Evolutionary conservation across 2,797 vertebrate species (phyloP), one percentile per base, ranked within the genome.

Genomic region (Typhlichthys eigenmanni): DNA sequence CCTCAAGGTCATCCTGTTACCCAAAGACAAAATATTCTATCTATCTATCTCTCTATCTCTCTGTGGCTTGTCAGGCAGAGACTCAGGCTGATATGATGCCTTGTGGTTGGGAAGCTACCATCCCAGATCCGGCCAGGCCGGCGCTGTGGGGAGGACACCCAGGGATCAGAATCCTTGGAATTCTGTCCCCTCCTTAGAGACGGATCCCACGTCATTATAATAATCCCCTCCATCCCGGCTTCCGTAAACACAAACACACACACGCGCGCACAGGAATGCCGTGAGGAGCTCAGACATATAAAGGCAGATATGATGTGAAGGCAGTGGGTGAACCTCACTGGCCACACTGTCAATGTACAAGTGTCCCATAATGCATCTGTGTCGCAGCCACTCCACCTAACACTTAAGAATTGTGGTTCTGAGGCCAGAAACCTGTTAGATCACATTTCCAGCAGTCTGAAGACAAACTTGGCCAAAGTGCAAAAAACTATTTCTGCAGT

Each of bases 241-340:
- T 3, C 34, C 34, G 8, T 38, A 38, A 38, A 16, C 16, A 24
- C 52, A 16, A 2, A 54, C 52, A 54, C 24, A 16, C 52, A 7
- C 11, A 11, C 24, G 13, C 50, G 14, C 47, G 60, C 49, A 61
- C 51, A 46, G 4, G 83, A 87, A 88, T 82, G 81, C 76, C 13
- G 76, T 62, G 85, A 85, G 81, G 86, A 89, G 76, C 55, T 85
- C 71, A 45, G 78, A 69, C 81, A 82, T 83, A 82, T 76, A 79
- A 82, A 84, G 79, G 86, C 80, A 83, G 82, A 86, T 86, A 78
- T 73, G 64, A 86, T 69, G 80, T 81, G 83, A 76, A 67, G 78
- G 71, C 78, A 68, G 55, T 12, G 69, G 74, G 81, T 78, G 66
- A 82, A 79, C 80, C 82, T 76, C 79, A 59, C 11, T 38, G 74